These are phyloP conservation scores for Nothobranchius kuhntae DNA, from an alignment of 2,113 vertebrate genomes.

Conservation along the genomic window DNA sequence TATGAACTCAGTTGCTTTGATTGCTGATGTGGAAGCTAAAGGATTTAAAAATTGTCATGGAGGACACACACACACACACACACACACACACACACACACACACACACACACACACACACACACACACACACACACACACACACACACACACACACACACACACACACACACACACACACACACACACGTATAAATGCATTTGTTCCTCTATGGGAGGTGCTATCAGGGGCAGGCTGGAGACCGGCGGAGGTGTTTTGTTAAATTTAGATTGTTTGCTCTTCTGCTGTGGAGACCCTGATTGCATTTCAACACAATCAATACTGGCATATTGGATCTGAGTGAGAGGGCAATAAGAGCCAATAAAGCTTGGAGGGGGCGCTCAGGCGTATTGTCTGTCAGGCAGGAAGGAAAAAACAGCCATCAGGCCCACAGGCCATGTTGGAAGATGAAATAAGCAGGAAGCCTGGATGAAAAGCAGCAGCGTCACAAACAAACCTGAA, in stretches of 20 bases:
- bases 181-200: slow-evolving; percentile 42
- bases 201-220: slow-evolving; percentile 56
- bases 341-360: slow-evolving; percentile 74
- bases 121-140: slow-evolving; percentile 16
- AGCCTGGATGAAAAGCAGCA: slow-evolving; percentile 19
- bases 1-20: too few species aligned
- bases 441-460: slow-evolving; percentile 34
- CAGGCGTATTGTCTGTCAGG: slow-evolving; percentile 49
- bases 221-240: slow-evolving; percentile 36
- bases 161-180: slow-evolving; percentile 15
- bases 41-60: slow-evolving; percentile 53
- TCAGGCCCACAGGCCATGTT: slow-evolving; percentile 14
- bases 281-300: slow-evolving; percentile 68
- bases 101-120: slow-evolving; percentile 10
- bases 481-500: slow-evolving; percentile 28
- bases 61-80: not conserved
- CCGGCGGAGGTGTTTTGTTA: slow-evolving; percentile 68
- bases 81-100: too few species aligned
- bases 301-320: slow-evolving; percentile 78
- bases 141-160: not conserved
- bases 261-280: slow-evolving; percentile 73
- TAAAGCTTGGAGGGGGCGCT: slow-evolving; percentile 60
- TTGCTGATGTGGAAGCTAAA: too few species aligned
- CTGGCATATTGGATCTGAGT: slow-evolving; percentile 71
- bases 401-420: slow-evolving; percentile 29